Conservation (phyloP, 2,113 vertebrate species). For the Pluvialis apricaria region DNA sequence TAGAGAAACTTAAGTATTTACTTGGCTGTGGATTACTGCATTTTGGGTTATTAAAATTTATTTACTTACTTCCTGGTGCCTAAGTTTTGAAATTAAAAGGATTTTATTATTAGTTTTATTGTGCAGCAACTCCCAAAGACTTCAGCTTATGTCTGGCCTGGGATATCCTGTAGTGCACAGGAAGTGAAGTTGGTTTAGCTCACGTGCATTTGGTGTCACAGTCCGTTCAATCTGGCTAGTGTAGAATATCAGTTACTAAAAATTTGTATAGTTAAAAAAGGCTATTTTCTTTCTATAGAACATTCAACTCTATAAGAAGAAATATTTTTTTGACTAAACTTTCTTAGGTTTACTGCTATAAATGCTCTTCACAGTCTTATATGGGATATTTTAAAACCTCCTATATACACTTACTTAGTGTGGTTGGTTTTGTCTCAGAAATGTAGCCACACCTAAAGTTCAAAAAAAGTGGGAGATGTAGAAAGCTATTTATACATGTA, state of each 20-base stretch:
- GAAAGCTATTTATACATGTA: neutral
- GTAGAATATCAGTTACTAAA: neutral
- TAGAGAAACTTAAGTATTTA: neutral
- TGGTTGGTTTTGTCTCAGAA: neutral
- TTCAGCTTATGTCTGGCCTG: neutral
- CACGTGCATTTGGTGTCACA: neutral
- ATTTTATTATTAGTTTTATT: neutral
- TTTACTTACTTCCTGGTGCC: neutral
- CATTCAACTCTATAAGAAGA: neutral
- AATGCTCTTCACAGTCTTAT: neutral
- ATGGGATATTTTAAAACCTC: neutral
- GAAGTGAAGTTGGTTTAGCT: neutral
- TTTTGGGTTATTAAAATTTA: neutral
- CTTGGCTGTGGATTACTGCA: neutral
- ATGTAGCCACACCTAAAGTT: neutral
- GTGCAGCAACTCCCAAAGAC: neutral
- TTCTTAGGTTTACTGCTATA: neutral
- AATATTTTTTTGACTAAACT: neutral
- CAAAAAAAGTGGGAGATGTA: neutral
- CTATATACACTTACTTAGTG: fast-evolving
- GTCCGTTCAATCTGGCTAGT: neutral
- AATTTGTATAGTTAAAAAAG: neutral
- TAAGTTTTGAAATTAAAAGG: neutral
- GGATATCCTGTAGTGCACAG: neutral
- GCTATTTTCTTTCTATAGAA: neutral